phyloP scores from a whole-genome alignment of 2,888 invertebrate species.

The Trypoxylon attenuatum region DNA sequence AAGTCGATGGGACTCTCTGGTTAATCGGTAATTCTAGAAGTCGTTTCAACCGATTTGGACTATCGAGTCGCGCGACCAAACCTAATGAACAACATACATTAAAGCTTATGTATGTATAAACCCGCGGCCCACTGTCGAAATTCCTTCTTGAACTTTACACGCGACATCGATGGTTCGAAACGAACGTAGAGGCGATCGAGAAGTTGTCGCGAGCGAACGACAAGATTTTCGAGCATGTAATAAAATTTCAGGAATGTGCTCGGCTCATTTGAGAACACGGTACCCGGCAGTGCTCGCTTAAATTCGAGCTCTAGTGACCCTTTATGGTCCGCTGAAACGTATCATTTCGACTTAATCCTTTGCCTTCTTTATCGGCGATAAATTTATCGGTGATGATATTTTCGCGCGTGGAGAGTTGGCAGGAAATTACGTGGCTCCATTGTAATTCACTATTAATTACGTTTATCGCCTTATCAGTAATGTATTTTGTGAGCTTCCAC shows the following conservation, averaged over 20 bases:
- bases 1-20: conserved; percentile 26
- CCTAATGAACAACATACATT: conserved; percentile 62
- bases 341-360: conserved; percentile 8
- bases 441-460: conserved; percentile 39
- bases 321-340: not conserved
- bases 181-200: conserved; percentile 24
- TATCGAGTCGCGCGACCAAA: conserved; percentile 35
- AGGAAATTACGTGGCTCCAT: conserved; percentile 21
- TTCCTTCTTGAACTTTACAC: conserved; percentile 19
- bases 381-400: not conserved
- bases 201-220: conserved; percentile 31
- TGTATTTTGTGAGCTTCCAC: conserved; percentile 45
- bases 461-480: conserved; percentile 39
- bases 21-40: conserved; percentile 52
- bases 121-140: conserved; percentile 16
- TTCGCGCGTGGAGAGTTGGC: not conserved
- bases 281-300: conserved; percentile 1
- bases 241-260: conserved; percentile 49
- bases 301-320: conserved; percentile 10
- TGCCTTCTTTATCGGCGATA: no score
- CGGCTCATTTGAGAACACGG: conserved; percentile 22
- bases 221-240: conserved; percentile 34
- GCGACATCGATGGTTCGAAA: conserved; percentile 13
- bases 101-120: conserved; percentile 55
- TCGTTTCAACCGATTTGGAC: conserved; percentile 45